phyloP scores from a whole-genome alignment of 2,113 vertebrate species.

The Tonatia bakeri region DNA sequence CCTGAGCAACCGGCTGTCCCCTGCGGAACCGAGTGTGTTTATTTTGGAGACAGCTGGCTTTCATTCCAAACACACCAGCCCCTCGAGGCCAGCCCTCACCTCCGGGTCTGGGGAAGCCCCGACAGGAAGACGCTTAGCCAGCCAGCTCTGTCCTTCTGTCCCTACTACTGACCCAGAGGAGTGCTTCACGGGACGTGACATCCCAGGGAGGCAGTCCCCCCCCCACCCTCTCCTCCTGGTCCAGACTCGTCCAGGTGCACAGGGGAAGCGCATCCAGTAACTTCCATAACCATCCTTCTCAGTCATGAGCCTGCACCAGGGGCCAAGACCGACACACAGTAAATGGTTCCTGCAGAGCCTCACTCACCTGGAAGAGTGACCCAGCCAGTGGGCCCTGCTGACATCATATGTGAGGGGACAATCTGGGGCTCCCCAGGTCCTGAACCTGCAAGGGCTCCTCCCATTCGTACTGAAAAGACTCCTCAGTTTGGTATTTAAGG shows the following conservation, averaged over 20 bases:
- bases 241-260: neutral
- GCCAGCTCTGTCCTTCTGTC: neutral
- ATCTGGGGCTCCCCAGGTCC: neutral
- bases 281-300: neutral
- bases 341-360: neutral
- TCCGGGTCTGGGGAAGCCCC: neutral
- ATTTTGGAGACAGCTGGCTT: neutral
- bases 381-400: neutral
- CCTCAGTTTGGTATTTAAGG: neutral
- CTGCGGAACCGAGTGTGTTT: neutral
- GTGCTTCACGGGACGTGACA: neutral
- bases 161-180: neutral
- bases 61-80: neutral
- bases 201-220: neutral
- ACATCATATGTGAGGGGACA: accelerated
- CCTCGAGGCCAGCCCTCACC: neutral
- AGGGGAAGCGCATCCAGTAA: neutral
- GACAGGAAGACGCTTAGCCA: neutral
- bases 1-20: neutral
- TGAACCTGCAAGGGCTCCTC: neutral
- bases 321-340: neutral
- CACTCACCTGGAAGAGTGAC: neutral
- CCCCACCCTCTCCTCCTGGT: no score
- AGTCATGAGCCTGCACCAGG: neutral
- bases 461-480: neutral